phyloP scores from a whole-genome alignment of 1,140 invertebrate genomes.

The Drosophila serrata region DNA sequence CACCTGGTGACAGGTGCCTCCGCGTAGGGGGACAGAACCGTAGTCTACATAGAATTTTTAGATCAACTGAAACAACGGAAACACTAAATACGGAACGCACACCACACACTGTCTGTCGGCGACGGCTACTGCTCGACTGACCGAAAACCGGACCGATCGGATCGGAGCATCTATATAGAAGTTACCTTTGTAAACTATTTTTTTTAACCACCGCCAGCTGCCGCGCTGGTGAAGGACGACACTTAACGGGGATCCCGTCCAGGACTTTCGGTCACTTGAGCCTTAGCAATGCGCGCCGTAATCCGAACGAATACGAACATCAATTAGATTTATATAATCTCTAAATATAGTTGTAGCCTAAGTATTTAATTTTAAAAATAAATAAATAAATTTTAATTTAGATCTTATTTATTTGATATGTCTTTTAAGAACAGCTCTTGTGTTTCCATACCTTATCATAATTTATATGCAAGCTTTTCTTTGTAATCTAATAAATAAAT shows the following conservation, averaged over 20 bases:
- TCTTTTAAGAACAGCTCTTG: slow-evolving; percentile 84
- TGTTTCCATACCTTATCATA: slow-evolving; percentile 82
- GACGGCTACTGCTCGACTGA: slow-evolving; percentile 84
- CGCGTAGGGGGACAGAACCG: slow-evolving; percentile 57
- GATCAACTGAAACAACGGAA: slow-evolving; percentile 67
- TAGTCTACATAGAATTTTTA: slow-evolving; percentile 76
- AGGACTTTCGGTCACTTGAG: slow-evolving; percentile 83
- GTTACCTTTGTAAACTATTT: slow-evolving; percentile 75
- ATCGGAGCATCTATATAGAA: slow-evolving; percentile 23
- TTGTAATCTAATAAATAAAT: slow-evolving; percentile 83
- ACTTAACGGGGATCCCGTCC: slow-evolving; percentile 16
- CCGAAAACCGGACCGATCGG: slow-evolving; percentile 61
- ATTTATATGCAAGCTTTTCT: slow-evolving; percentile 82
- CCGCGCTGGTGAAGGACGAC: slow-evolving; percentile 36
- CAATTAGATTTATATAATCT: slow-evolving; percentile 81
- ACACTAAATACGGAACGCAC: slow-evolving; percentile 64
- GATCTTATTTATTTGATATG: slow-evolving; percentile 81
- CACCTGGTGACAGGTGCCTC: slow-evolving; percentile 18
- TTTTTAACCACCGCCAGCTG: slow-evolving; percentile 49
- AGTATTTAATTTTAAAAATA: slow-evolving; percentile 84
- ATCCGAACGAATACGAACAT: slow-evolving; percentile 75
- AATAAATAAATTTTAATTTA: slow-evolving; percentile 85
- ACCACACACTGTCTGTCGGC: slow-evolving; percentile 57
- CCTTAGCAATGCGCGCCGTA: slow-evolving; percentile 66
- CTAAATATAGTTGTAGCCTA: slow-evolving; percentile 79